phyloP scores from a whole-genome alignment of 2,888 invertebrate species.

The Tridacna gigas region DNA sequence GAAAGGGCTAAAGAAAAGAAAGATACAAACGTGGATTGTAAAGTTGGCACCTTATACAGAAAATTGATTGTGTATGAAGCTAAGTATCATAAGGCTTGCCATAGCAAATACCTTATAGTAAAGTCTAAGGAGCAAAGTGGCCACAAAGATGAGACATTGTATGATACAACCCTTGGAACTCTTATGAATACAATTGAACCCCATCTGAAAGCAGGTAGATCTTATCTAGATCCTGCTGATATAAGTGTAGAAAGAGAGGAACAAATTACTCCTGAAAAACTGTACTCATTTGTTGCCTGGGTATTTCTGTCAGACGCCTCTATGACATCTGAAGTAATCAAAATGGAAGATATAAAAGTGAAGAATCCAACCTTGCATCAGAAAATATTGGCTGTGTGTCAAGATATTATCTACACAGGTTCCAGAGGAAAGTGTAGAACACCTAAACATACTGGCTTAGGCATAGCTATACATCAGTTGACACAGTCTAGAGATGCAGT shows the following conservation, averaged over 20 bases:
- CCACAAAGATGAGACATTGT: too few relatives aligned
- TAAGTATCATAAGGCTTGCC: too few relatives aligned
- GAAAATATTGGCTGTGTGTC: constrained; percentile 30
- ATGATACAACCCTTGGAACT: too few relatives aligned
- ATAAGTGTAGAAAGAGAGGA: constrained; percentile 23
- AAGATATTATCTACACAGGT: constrained; percentile 29
- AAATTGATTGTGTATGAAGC: too few relatives aligned
- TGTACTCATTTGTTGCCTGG: constrained; percentile 30
- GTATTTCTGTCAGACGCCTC: constrained; percentile 6
- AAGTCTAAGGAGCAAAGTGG: too few relatives aligned
- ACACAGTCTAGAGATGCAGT: constrained; percentile 38
- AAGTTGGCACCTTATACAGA: too few relatives aligned
- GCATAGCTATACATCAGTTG: constrained; percentile 33
- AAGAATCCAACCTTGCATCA: constrained; percentile 22
- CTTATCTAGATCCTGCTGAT: constrained; percentile 32
- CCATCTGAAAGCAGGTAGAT: too few relatives aligned
- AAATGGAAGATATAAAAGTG: constrained; percentile 15
- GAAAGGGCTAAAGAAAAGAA: too few relatives aligned
- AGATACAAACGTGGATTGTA: too few relatives aligned
- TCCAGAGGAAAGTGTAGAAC: constrained; percentile 40
- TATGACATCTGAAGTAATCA: background rate
- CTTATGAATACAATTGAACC: too few relatives aligned
- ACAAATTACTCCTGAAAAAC: constrained; percentile 1
- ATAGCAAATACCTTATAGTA: too few relatives aligned
- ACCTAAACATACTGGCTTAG: constrained; percentile 43